phyloP scores from a whole-genome alignment of 2,888 invertebrate genomes.

The Apotomis turbidana region DNA sequence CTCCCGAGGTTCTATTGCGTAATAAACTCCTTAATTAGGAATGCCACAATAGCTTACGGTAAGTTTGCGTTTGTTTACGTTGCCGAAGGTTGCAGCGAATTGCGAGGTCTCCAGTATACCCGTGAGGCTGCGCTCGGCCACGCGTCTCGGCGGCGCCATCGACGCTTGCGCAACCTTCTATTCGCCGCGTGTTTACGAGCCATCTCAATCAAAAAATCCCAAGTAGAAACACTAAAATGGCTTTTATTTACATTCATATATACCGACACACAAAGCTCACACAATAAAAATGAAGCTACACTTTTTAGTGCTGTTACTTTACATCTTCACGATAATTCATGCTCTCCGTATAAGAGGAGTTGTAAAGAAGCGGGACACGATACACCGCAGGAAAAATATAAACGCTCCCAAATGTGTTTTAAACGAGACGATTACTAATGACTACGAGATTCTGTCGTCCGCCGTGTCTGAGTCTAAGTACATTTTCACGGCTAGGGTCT shows the following conservation, averaged over 20 bases:
- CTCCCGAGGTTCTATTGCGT: constrained; percentile 20
- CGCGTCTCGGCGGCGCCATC: constrained; percentile 81
- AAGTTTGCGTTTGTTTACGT: constrained; percentile 78
- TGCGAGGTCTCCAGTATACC: constrained; percentile 81
- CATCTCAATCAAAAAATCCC: constrained; percentile 63
- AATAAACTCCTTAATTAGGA: constrained; percentile 44
- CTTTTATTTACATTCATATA: constrained; percentile 57
- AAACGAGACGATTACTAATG: constrained; percentile 83
- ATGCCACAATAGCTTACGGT: constrained; percentile 61
- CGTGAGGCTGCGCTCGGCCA: constrained; percentile 80
- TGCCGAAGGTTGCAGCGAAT: constrained; percentile 81
- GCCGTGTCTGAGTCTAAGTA: constrained; percentile 82
- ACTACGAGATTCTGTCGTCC: constrained; percentile 82
- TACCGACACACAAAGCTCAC: constrained; percentile 54
- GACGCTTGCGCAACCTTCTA: constrained; percentile 73
- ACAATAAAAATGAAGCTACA: constrained; percentile 73
- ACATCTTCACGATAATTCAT: constrained; percentile 67
- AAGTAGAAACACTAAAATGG: constrained; percentile 65
- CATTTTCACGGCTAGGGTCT: constrained; percentile 79
- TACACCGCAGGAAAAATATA: constrained; percentile 75
- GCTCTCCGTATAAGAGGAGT: constrained; percentile 69
- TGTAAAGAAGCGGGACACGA: constrained; percentile 72
- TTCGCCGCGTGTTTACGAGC: constrained; percentile 64
- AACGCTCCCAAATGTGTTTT: constrained; percentile 78
- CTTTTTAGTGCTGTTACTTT: constrained; percentile 71